A percentile compares a stretch with the other conserved stretches of the same genome.
Conservation (phyloP, 2,113 vertebrate species). For the Athene noctua region DNA sequence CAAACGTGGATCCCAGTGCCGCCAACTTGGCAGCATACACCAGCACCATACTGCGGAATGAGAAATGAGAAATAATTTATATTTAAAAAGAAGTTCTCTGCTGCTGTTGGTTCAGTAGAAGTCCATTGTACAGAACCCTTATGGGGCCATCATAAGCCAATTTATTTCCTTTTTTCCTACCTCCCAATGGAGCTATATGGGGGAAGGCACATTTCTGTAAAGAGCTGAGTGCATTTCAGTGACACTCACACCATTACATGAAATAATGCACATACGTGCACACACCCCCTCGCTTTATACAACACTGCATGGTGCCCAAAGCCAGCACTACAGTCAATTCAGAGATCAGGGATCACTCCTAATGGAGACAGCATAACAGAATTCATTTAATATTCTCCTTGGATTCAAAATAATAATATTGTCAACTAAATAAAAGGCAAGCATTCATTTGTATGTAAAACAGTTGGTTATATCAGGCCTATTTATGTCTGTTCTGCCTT, state of each 20-base stretch:
- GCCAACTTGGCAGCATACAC: neutral
- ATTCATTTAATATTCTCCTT: slow-evolving; percentile 59
- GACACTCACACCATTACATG: neutral
- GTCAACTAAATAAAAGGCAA: slow-evolving; percentile 66
- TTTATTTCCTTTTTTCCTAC: neutral
- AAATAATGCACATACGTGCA: neutral
- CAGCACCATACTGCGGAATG: neutral
- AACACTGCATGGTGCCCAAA: neutral
- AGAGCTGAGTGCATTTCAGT: neutral
- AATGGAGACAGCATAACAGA: slow-evolving; percentile 20
- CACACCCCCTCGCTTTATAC: neutral
- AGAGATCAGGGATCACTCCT: slow-evolving; percentile 33
- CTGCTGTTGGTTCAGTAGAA: neutral
- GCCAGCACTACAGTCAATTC: neutral
- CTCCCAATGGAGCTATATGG: neutral
- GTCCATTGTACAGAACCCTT: neutral
- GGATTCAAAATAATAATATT: slow-evolving; percentile 65
- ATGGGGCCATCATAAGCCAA: neutral
- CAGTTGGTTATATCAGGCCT: slow-evolving; percentile 59
- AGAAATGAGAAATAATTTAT: neutral
- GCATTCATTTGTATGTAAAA: slow-evolving; percentile 72
- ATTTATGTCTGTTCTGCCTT: slow-evolving; percentile 63
- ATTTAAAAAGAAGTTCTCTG: neutral
- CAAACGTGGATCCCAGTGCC: neutral
- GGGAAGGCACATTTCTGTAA: neutral